Percentiles rank a stretch among this genome's conserved stretches.
Evolutionary conservation across 2,888 invertebrate genomes (phyloP).

Genomic region (Rambutsinella grinnellia): DNA sequence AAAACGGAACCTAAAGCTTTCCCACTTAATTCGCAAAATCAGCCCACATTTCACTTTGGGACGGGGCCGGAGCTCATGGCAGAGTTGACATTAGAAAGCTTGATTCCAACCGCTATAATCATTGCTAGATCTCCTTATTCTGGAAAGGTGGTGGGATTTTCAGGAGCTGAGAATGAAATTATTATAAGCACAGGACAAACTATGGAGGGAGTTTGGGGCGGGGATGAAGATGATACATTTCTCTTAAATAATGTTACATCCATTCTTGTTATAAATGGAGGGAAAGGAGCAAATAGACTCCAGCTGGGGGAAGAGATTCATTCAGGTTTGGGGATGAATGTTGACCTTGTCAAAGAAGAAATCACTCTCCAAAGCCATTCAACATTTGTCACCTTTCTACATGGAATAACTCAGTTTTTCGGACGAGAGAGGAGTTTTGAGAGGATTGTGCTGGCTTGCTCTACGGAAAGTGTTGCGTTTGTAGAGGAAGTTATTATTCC

Average conservation of each 20-base stretch:
- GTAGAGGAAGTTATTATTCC: too few relatives aligned
- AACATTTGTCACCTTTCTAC: too few relatives aligned
- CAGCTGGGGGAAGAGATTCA: neutral
- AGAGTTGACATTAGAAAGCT: neutral
- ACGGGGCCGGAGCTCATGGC: neutral
- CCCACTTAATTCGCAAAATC: constrained; percentile 8
- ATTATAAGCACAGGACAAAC: neutral
- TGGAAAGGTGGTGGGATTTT: neutral
- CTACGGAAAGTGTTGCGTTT: too few relatives aligned
- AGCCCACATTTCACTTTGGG: constrained; percentile 11
- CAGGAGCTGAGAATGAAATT: constrained; percentile 12
- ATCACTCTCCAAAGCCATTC: neutral
- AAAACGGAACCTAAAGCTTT: neutral
- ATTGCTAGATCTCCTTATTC: neutral
- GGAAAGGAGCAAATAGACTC: neutral
- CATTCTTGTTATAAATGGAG: neutral
- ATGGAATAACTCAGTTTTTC: too few relatives aligned
- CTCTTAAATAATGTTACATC: too few relatives aligned
- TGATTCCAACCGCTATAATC: neutral
- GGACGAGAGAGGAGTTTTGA: too few relatives aligned
- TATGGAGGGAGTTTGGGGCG: constrained; percentile 1
- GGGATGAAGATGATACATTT: constrained; percentile 23
- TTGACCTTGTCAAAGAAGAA: neutral
- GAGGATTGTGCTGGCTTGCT: too few relatives aligned
- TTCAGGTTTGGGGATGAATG: neutral